Evolutionary conservation across 2,797 vertebrate species (phyloP).

Genomic region (Sebastes elongatus): DNA sequence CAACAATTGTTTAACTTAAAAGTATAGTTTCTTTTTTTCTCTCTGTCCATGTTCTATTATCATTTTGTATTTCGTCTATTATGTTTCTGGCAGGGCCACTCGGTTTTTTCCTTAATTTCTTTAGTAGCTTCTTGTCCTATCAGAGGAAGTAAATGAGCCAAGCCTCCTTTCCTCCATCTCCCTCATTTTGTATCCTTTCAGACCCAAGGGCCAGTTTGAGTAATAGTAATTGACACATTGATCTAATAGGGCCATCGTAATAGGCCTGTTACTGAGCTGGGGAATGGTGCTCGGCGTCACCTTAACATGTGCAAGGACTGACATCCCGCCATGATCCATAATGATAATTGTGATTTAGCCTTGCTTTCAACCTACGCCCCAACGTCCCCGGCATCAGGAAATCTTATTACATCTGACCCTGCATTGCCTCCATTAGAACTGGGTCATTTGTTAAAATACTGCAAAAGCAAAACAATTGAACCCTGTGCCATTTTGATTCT

Average conservation of each 20-base stretch:
- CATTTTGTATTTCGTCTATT: background rate
- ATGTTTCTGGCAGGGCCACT: constrained; percentile 3
- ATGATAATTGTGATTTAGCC: constrained; percentile 88
- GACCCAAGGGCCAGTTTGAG: constrained; percentile 78
- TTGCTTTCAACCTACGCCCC: constrained; percentile 84
- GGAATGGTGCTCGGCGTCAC: constrained; percentile 82
- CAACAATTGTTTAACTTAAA: background rate
- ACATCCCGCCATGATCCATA: constrained; percentile 86
- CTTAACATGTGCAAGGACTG: constrained; percentile 84
- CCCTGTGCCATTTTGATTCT: constrained; percentile 81
- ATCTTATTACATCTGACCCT: constrained; percentile 84
- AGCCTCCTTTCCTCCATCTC: constrained; percentile 46
- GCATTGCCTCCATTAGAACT: constrained; percentile 85
- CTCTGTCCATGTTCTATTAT: background rate
- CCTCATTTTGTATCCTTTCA: constrained; percentile 64
- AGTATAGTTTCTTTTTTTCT: background rate
- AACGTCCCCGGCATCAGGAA: constrained; percentile 80
- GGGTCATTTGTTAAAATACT: constrained; percentile 87
- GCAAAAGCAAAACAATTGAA: constrained; percentile 83
- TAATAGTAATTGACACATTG: constrained; percentile 83
- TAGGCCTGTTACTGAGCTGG: constrained; percentile 79
- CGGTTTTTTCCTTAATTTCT: constrained; percentile 44
- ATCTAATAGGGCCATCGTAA: constrained; percentile 81
- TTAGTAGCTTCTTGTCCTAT: constrained; percentile 52
- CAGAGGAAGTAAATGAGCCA: constrained; percentile 63